These are phyloP conservation scores for Ophonus ardosiacus DNA, from an alignment of 2,888 invertebrate species.

Conservation along the genomic window DNA sequence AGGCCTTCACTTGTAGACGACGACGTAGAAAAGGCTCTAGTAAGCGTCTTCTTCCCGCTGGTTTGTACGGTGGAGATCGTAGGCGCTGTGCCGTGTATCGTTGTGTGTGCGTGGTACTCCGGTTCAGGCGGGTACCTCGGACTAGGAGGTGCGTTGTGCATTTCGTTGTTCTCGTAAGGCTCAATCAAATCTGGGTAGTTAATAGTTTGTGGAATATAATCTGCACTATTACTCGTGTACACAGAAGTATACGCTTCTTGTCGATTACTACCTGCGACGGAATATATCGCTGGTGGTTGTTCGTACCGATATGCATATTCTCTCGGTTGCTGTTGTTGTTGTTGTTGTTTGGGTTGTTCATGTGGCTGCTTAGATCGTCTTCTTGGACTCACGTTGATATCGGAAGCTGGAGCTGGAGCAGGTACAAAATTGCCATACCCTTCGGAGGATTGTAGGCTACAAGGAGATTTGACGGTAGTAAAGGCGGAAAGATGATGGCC, in stretches of 20 bases:
- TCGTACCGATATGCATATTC: slow-evolving; percentile 75
- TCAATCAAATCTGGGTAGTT: slow-evolving; percentile 84
- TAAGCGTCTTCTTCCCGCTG: slow-evolving; percentile 76
- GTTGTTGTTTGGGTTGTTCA: slow-evolving; percentile 68
- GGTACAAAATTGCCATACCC: slow-evolving; percentile 78
- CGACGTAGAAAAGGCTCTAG: slow-evolving; percentile 79
- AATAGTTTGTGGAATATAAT: slow-evolving; percentile 80
- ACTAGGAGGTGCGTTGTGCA: slow-evolving; percentile 75
- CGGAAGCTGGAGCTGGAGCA: slow-evolving; percentile 77
- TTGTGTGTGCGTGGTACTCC: slow-evolving; percentile 79
- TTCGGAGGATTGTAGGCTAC: slow-evolving; percentile 75
- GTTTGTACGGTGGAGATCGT: slow-evolving; percentile 69
- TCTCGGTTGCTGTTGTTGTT: slow-evolving; percentile 69
- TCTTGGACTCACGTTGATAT: slow-evolving; percentile 77
- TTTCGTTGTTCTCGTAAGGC: slow-evolving; percentile 77
- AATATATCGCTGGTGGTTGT: slow-evolving; percentile 85
- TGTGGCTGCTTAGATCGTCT: slow-evolving; percentile 73
- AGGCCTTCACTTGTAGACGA: slow-evolving; percentile 76
- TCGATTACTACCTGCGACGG: slow-evolving; percentile 85
- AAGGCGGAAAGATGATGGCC: slow-evolving; percentile 78
- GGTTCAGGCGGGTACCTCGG: slow-evolving; percentile 79
- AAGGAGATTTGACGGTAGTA: slow-evolving; percentile 78
- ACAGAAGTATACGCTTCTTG: slow-evolving; percentile 86
- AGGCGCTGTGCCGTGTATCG: slow-evolving; percentile 74
- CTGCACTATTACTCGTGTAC: slow-evolving; percentile 83